Evolutionary conservation across 2,888 invertebrate species (phyloP).

Genomic region (Reticulitermes lucifugus): DNA sequence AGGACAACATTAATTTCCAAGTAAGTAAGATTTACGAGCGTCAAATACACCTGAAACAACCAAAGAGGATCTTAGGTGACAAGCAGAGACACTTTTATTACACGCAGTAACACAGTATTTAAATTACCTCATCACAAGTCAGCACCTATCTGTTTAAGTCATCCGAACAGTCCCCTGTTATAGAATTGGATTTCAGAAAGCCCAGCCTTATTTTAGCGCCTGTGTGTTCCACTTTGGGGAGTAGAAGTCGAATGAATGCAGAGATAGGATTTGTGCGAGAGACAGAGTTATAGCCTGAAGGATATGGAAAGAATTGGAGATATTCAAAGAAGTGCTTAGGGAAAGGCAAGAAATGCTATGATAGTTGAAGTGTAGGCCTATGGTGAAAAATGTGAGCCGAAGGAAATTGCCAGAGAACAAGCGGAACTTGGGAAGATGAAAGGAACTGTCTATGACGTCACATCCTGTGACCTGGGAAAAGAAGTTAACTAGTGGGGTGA

Average conservation of each 20-base stretch:
- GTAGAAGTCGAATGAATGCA: conserved; percentile 8
- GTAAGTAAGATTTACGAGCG: no score
- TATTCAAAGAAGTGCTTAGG: neutral
- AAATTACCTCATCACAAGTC: no score
- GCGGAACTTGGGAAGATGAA: neutral
- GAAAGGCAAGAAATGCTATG: neutral
- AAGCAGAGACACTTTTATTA: no score
- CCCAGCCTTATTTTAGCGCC: neutral
- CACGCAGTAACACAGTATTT: no score
- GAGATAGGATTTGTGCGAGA: neutral
- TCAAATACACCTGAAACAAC: no score
- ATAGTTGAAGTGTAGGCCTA: neutral
- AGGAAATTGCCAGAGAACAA: conserved; percentile 15
- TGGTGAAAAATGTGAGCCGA: neutral
- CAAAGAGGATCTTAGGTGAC: no score
- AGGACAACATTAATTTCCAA: no score
- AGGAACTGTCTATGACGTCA: neutral
- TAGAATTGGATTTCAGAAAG: neutral
- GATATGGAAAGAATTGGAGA: neutral
- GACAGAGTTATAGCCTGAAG: neutral
- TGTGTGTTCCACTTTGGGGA: neutral
- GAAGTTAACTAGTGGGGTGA: no score
- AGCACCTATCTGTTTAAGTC: neutral
- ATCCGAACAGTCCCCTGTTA: neutral
- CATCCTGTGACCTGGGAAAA: no score